Conservation (phyloP, 2,888 invertebrate species). For the Apodemia zela region DNA sequence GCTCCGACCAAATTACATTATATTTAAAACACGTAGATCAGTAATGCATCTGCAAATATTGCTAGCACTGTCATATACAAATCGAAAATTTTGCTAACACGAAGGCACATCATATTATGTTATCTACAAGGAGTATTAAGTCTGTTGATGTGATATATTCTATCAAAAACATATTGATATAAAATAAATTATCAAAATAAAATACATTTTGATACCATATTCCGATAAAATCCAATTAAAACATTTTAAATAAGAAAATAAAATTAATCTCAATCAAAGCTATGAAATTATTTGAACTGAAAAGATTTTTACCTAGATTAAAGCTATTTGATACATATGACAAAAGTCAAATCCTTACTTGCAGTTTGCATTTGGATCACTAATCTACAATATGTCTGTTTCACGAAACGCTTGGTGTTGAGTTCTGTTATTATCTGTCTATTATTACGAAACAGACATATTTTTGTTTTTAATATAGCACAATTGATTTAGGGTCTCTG, state of each 20-base stretch:
- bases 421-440: neutral
- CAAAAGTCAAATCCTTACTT: neutral
- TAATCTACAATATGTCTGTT: conserved; percentile 4
- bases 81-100: conserved; percentile 4
- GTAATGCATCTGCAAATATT: neutral
- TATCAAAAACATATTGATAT: too few species aligned
- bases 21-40: conserved; percentile 13
- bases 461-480: conserved; percentile 1
- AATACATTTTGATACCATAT: too few species aligned
- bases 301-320: too few species aligned
- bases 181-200: too few species aligned
- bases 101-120: conserved; percentile 2
- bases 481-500: neutral
- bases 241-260: too few species aligned
- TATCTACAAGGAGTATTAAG: neutral
- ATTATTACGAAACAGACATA: conserved; percentile 3
- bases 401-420: neutral
- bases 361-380: neutral
- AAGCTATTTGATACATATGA: too few species aligned
- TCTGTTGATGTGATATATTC: neutral
- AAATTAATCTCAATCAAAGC: too few species aligned
- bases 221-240: too few species aligned
- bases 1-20: neutral
- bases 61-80: neutral
- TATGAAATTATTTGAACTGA: too few species aligned